Conservation (phyloP, 2,888 invertebrate genomes). For the Phortica okadai region DNA sequence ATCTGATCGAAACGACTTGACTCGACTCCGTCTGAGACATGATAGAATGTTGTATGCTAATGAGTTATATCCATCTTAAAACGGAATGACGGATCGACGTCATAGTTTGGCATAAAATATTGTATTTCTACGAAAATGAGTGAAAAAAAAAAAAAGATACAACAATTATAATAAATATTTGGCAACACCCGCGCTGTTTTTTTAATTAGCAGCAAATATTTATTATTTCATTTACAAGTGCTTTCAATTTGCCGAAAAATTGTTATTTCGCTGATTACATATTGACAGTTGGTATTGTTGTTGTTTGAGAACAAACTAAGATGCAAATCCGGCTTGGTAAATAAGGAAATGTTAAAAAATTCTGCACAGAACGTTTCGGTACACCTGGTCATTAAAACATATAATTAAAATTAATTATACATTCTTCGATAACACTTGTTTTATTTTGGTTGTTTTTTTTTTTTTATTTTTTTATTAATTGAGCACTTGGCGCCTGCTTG, state of each 20-base stretch:
- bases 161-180: not conserved
- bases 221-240: slow-evolving; percentile 5
- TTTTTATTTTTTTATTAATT: not conserved
- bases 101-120: not conserved
- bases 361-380: too few species aligned
- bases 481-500: not conserved
- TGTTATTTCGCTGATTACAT: not conserved
- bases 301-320: too few species aligned
- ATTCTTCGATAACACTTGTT: not conserved
- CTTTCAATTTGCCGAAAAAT: not conserved
- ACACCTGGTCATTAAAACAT: too few species aligned
- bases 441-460: too few species aligned
- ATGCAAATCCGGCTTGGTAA: too few species aligned
- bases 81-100: not conserved
- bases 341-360: too few species aligned
- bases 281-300: too few species aligned
- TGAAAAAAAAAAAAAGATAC: not conserved
- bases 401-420: too few species aligned
- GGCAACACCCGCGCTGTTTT: slow-evolving; percentile 4
- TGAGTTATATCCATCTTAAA: not conserved
- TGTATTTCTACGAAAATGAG: not conserved
- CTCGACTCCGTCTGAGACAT: not conserved
- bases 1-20: not conserved
- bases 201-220: slow-evolving; percentile 22
- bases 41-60: not conserved